phyloP scores from a whole-genome alignment of 2,888 invertebrate genomes.

The Caenorhabditis uteleia region DNA sequence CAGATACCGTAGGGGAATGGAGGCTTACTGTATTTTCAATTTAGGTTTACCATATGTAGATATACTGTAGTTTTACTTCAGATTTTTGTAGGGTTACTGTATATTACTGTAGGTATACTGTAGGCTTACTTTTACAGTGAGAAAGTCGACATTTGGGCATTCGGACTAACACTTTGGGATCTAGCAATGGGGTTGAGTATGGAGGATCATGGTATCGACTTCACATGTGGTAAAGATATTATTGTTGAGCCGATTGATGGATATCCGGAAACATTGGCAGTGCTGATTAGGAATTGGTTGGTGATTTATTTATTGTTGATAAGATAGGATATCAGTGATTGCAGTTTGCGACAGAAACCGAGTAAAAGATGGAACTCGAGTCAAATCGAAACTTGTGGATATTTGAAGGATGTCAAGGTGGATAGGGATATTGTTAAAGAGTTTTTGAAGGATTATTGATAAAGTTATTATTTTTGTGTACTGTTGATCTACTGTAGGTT shows the following conservation, averaged over 20 bases:
- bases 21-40: no score
- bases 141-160: slow-evolving; percentile 35
- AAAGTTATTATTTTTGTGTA: no score
- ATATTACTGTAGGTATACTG: background rate
- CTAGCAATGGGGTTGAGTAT: slow-evolving; percentile 20
- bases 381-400: slow-evolving; percentile 24
- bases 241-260: slow-evolving; percentile 15
- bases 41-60: no score
- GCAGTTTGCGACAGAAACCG: slow-evolving; percentile 12
- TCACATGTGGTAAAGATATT: slow-evolving; percentile 7
- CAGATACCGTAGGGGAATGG: no score
- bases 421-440: slow-evolving; percentile 12
- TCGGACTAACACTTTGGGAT: slow-evolving; percentile 26
- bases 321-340: slow-evolving; percentile 2
- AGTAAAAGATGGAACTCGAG: slow-evolving; percentile 17
- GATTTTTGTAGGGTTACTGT: background rate
- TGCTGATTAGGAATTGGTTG: slow-evolving; percentile 23
- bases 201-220: slow-evolving; percentile 13
- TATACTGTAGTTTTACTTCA: no score
- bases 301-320: background rate
- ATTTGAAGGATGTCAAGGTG: slow-evolving; percentile 10
- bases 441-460: slow-evolving; percentile 27
- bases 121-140: slow-evolving; percentile 15
- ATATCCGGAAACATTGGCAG: slow-evolving; percentile 9
- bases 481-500: no score